A percentile compares a stretch with the other conserved stretches of the same genome.
Conservation (phyloP, 2,888 invertebrate species). For the Orthosia cruda region DNA sequence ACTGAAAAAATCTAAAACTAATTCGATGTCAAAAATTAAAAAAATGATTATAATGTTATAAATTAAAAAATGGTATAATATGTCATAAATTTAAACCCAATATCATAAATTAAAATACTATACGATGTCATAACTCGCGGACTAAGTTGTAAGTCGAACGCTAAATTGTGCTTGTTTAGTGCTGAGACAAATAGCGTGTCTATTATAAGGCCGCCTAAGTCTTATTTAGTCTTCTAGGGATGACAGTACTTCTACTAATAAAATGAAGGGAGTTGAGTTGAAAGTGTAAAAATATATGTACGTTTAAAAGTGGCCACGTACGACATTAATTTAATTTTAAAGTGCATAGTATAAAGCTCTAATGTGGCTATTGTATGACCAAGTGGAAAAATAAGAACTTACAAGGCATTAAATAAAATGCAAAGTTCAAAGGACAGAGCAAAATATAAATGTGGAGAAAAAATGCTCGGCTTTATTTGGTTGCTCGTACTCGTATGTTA, state of each 20-base stretch:
- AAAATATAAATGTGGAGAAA: constrained; percentile 75
- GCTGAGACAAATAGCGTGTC: constrained; percentile 57
- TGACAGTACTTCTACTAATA: constrained; percentile 25
- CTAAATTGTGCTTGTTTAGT: constrained; percentile 59
- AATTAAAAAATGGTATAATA: no score
- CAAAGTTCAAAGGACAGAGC: constrained; percentile 75
- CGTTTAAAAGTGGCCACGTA: constrained; percentile 44
- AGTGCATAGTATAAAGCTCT: constrained; percentile 29
- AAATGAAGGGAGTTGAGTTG: constrained; percentile 30
- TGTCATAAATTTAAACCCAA: no score
- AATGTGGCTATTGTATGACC: constrained; percentile 48
- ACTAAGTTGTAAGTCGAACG: constrained; percentile 63
- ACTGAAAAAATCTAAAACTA: no score
- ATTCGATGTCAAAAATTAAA: no score
- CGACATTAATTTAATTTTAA: constrained; percentile 33
- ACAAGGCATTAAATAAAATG: constrained; percentile 74
- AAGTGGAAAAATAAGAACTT: constrained; percentile 63
- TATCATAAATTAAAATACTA: no score
- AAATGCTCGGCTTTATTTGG: constrained; percentile 76
- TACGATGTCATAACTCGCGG: no score
- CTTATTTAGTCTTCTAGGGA: constrained; percentile 43
- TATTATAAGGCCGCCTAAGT: constrained; percentile 49
- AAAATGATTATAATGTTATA: no score
- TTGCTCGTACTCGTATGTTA: constrained; percentile 79
- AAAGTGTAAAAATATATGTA: constrained; percentile 22